phyloP scores from a whole-genome alignment of 2,113 vertebrate species.

The Girardinichthys multiradiatus region DNA sequence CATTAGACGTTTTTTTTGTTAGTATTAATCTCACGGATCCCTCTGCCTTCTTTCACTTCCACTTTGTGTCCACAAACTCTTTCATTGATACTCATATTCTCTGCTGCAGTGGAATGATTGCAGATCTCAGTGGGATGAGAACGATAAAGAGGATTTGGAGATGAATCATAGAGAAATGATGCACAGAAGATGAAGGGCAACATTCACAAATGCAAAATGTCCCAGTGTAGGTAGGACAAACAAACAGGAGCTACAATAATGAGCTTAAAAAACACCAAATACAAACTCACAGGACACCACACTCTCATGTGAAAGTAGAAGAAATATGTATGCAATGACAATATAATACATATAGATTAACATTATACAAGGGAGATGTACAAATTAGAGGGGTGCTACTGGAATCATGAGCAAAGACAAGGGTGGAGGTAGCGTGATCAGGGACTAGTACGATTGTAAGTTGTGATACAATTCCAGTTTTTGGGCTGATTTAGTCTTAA shows the following conservation, averaged over 20 bases:
- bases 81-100: background rate
- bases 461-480: background rate
- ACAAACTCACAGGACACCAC: constrained; percentile 29
- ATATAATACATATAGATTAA: constrained; percentile 29
- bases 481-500: background rate
- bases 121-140: background rate
- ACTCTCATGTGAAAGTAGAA: constrained; percentile 9
- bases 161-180: constrained; percentile 8
- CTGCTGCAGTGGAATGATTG: background rate
- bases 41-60: background rate
- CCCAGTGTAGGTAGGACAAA: background rate
- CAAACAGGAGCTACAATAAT: constrained; percentile 8
- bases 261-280: constrained; percentile 31
- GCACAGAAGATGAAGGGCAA: constrained; percentile 13
- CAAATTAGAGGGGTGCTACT: constrained; percentile 16
- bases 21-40: constrained; percentile 14
- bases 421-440: no score
- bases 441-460: background rate
- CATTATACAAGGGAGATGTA: constrained; percentile 33
- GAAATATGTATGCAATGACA: constrained; percentile 23
- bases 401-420: constrained; percentile 2
- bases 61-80: background rate
- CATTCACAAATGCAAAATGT: constrained; percentile 6
- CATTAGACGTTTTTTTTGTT: constrained; percentile 4
- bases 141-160: background rate